Evolutionary conservation across 2,888 invertebrate genomes (phyloP).

Genomic region (Oligia strigilis): DNA sequence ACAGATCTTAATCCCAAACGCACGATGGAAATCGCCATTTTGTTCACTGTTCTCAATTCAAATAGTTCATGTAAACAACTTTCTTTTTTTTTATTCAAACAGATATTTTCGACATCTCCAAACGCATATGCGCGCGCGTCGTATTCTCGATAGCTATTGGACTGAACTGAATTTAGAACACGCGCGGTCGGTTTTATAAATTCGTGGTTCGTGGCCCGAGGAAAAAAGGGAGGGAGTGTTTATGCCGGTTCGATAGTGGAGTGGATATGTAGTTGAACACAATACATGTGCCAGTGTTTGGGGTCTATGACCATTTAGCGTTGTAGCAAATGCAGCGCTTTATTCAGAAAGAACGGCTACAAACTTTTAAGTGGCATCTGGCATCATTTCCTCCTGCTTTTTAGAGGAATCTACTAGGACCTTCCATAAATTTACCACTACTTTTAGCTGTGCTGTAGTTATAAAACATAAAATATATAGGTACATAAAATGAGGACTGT

Average conservation of each 20-base stretch:
- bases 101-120: conserved; percentile 56
- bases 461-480: too few relatives aligned
- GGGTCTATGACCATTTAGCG: conserved; percentile 52
- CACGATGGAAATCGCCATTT: conserved; percentile 88
- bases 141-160: conserved; percentile 63
- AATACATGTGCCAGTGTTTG: conserved; percentile 65
- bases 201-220: conserved; percentile 63
- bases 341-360: not conserved
- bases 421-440: not conserved
- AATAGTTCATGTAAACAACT: conserved; percentile 58
- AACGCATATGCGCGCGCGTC: conserved; percentile 58
- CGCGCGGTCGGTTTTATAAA: conserved; percentile 78
- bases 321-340: conserved; percentile 59
- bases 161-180: conserved; percentile 80
- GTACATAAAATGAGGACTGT: not conserved
- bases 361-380: not conserved
- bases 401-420: not conserved
- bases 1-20: conserved; percentile 82
- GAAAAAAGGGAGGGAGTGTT: conserved; percentile 72
- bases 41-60: conserved; percentile 62
- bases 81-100: conserved; percentile 45
- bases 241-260: conserved; percentile 65
- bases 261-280: conserved; percentile 16
- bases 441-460: not conserved
- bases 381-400: not conserved